These are phyloP conservation scores for Cyclophora punctaria DNA, from an alignment of 2,888 invertebrate genomes.

Conservation along the genomic window DNA sequence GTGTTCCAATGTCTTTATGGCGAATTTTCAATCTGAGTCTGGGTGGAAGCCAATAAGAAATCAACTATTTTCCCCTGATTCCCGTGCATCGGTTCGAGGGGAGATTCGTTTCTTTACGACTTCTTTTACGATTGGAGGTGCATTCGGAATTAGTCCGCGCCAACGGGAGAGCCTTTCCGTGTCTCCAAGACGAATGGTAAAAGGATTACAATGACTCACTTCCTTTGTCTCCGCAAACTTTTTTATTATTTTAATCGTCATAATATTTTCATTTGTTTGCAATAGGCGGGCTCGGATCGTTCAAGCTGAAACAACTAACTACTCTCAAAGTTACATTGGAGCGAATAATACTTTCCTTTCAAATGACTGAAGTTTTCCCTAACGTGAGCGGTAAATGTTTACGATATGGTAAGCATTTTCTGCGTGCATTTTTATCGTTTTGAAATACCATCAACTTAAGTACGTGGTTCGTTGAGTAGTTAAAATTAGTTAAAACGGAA, in stretches of 20 bases:
- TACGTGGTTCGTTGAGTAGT: constrained; percentile 15
- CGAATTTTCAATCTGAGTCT: constrained; percentile 73
- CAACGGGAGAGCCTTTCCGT: constrained; percentile 67
- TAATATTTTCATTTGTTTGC: constrained; percentile 2
- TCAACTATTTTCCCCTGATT: constrained; percentile 72
- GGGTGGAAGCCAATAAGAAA: constrained; percentile 73
- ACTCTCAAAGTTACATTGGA: constrained; percentile 33
- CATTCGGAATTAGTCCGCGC: constrained; percentile 70
- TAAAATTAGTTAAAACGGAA: constrained; percentile 11
- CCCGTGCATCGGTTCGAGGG: constrained; percentile 67
- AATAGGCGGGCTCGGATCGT: constrained; percentile 14
- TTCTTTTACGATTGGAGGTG: constrained; percentile 75
- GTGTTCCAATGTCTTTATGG: constrained; percentile 75
- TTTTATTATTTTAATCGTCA: constrained; percentile 15
- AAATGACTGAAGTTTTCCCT: constrained; percentile 40
- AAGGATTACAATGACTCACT: constrained; percentile 65
- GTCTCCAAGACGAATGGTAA: constrained; percentile 67
- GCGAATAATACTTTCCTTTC: constrained; percentile 37
- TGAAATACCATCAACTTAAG: constrained; percentile 21
- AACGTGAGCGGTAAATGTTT: constrained; percentile 36
- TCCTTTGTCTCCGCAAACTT: constrained; percentile 14
- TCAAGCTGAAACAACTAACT: constrained; percentile 21
- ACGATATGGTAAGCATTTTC: constrained; percentile 35
- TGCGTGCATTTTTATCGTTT: constrained; percentile 29
- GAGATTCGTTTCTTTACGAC: constrained; percentile 70